phyloP scores from a whole-genome alignment of 2,888 invertebrate genomes.

The Orchesella flavescens region DNA sequence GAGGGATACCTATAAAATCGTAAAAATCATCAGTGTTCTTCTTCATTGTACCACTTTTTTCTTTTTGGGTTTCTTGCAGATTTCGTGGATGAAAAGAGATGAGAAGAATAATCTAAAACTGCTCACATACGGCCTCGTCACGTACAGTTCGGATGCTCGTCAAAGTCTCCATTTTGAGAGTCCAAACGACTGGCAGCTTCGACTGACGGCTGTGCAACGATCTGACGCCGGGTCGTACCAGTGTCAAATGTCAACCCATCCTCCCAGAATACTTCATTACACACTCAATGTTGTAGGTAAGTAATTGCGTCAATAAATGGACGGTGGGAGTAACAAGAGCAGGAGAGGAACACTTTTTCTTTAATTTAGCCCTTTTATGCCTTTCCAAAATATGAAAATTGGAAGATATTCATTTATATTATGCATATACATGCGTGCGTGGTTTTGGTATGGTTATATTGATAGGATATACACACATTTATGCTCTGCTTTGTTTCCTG shows the following conservation, averaged over 20 bases:
- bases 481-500: background rate
- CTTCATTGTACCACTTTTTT: background rate
- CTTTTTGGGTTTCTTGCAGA: conserved; percentile 70
- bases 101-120: conserved; percentile 73
- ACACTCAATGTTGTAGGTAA: conserved; percentile 72
- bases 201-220: conserved; percentile 73
- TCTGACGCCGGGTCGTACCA: conserved; percentile 73
- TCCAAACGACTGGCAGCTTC: conserved; percentile 74
- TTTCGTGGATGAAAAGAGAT: conserved; percentile 74
- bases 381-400: background rate
- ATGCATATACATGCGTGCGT: background rate
- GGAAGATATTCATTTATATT: background rate
- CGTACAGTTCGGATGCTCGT: conserved; percentile 74
- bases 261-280: conserved; percentile 72
- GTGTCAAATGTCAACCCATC: conserved; percentile 73
- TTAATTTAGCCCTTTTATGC: background rate
- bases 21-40: background rate
- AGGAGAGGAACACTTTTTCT: background rate
- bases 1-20: background rate
- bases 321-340: background rate
- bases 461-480: background rate
- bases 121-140: conserved; percentile 74
- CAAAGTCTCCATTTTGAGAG: conserved; percentile 73
- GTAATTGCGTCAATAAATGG: conserved; percentile 29
- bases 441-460: background rate